These are phyloP conservation scores for Fragum sueziense DNA, from an alignment of 2,888 invertebrate genomes.

Conservation along the genomic window DNA sequence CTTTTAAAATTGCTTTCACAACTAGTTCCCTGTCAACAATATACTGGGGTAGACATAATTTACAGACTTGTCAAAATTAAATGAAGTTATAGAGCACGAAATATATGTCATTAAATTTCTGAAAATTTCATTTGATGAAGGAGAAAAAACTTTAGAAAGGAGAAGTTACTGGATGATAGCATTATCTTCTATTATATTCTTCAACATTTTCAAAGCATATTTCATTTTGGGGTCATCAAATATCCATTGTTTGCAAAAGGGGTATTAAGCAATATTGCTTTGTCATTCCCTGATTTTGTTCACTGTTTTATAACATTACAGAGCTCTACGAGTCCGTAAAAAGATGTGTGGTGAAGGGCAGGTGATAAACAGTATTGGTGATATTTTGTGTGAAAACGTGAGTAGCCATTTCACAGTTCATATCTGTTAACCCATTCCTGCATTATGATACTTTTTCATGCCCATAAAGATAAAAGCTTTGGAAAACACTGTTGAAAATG, in stretches of 20 bases:
- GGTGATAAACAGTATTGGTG: slow-evolving; percentile 86
- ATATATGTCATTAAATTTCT: not conserved
- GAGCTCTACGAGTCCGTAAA: slow-evolving; percentile 85
- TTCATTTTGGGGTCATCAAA: not conserved
- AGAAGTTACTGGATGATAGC: not conserved
- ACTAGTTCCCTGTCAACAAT: no score
- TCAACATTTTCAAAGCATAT: not conserved
- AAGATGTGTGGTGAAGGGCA: slow-evolving; percentile 85
- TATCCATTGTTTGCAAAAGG: not conserved
- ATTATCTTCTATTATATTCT: not conserved
- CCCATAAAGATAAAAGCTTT: no score
- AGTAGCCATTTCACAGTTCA: no score
- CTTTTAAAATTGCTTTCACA: no score
- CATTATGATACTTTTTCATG: no score
- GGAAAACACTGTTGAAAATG: no score
- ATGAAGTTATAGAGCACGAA: not conserved
- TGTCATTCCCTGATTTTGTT: no score
- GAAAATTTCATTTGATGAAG: not conserved
- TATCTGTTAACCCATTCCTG: no score
- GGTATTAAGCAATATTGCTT: no score
- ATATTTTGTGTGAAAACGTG: slow-evolving; percentile 89
- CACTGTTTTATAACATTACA: no score
- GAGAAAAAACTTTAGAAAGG: not conserved
- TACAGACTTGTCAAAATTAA: not conserved
- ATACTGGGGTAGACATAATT: no score